A percentile compares a stretch with the other conserved stretches of the same genome.
phyloP scores from a whole-genome alignment of 1,140 invertebrate species.

The Leptinotarsa undecemlineata region DNA sequence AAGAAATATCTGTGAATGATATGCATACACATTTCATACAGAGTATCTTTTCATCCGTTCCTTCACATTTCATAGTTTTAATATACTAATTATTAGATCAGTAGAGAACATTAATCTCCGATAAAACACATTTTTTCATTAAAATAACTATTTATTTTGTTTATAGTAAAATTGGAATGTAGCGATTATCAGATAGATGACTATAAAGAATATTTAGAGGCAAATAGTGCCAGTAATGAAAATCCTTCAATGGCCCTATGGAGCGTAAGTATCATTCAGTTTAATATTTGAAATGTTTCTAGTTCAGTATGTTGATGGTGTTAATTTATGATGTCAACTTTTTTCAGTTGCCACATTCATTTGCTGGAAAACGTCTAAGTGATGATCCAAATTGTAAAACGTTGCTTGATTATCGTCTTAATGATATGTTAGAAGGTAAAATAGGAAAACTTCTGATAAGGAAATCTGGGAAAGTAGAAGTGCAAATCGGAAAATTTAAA shows the following conservation, averaged over 20 bases:
- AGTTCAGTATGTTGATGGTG: neutral
- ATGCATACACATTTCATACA: too few relatives aligned
- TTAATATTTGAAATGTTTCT: neutral
- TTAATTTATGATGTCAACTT: too few relatives aligned
- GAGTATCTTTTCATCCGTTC: too few relatives aligned
- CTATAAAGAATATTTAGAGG: slow-evolving; percentile 26
- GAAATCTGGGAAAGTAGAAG: slow-evolving; percentile 45
- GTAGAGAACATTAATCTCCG: too few relatives aligned
- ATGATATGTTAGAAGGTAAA: slow-evolving; percentile 44
- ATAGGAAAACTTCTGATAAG: slow-evolving; percentile 44
- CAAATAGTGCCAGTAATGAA: slow-evolving; percentile 34
- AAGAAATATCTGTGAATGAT: too few relatives aligned
- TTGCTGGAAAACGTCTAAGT: slow-evolving; percentile 45
- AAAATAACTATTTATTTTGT: neutral
- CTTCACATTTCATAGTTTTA: too few relatives aligned
- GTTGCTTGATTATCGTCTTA: slow-evolving; percentile 41
- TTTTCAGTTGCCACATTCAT: slow-evolving; percentile 44
- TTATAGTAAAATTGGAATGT: slow-evolving; percentile 36
- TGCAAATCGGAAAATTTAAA: slow-evolving; percentile 39
- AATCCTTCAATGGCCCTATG: slow-evolving; percentile 40
- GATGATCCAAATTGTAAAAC: slow-evolving; percentile 44
- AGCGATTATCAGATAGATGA: neutral
- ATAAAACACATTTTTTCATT: too few relatives aligned
- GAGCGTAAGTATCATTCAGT: slow-evolving; percentile 33
- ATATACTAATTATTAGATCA: too few relatives aligned